Evolutionary conservation across 2,888 invertebrate genomes (phyloP).

Genomic region (Cynaeus angustus): DNA sequence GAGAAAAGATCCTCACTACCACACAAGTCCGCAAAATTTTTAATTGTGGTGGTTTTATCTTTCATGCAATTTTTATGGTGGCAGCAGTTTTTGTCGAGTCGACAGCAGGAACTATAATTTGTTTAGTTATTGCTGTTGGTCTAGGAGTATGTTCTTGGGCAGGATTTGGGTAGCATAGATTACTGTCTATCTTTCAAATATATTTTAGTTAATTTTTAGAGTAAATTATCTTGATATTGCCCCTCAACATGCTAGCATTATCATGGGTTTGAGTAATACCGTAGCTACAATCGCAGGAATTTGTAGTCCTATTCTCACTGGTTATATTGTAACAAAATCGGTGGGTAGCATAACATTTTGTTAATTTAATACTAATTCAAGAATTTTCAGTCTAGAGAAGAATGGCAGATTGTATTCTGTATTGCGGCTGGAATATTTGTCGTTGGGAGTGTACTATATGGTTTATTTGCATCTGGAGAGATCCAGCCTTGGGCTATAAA

Average conservation of each 20-base stretch:
- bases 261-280: conserved; percentile 95
- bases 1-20: conserved; percentile 78
- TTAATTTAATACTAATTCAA: background rate
- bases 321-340: conserved; percentile 59
- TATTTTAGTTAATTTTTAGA: conserved; percentile 69
- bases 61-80: conserved; percentile 91
- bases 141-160: conserved; percentile 95
- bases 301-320: conserved; percentile 81
- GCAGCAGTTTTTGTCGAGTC: conserved; percentile 83
- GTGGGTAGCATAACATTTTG: conserved; percentile 31
- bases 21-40: conserved; percentile 82
- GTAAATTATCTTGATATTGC: conserved; percentile 92
- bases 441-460: conserved; percentile 88
- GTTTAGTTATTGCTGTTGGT: conserved; percentile 90
- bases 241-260: conserved; percentile 90
- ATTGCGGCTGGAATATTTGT: conserved; percentile 88
- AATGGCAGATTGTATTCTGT: conserved; percentile 90
- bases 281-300: conserved; percentile 94
- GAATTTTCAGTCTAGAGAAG: conserved; percentile 52
- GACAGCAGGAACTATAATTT: conserved; percentile 80
- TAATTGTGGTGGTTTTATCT: conserved; percentile 82
- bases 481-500: conserved; percentile 85
- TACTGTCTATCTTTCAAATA: background rate
- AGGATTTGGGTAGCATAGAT: conserved; percentile 82
- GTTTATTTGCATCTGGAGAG: conserved; percentile 86